A percentile compares a stretch with the other conserved stretches of the same genome.
phyloP scores from a whole-genome alignment of 2,797 vertebrate genomes.

The Spea hammondii region DNA sequence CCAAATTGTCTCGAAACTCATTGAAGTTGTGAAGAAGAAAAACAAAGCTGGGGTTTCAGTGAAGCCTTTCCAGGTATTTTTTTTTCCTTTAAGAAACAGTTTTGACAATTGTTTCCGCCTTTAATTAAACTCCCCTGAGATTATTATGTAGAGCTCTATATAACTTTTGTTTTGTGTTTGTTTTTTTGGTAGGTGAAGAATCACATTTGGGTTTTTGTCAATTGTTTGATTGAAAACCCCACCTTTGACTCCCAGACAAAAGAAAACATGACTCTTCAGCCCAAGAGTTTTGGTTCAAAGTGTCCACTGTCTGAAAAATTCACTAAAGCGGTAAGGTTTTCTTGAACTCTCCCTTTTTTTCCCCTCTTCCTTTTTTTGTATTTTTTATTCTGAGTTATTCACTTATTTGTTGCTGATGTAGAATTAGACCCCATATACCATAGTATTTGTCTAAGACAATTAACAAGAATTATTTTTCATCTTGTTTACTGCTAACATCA shows the following conservation, averaged over 20 bases:
- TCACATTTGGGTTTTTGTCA: constrained; percentile 89
- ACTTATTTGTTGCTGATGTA: neutral
- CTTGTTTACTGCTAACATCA: too few species aligned
- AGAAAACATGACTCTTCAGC: constrained; percentile 89
- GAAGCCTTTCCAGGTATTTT: constrained; percentile 84
- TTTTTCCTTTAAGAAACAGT: neutral
- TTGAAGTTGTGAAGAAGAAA: constrained; percentile 91
- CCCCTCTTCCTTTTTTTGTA: constrained; percentile 17
- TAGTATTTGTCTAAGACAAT: too few species aligned
- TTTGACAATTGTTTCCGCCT: too few species aligned
- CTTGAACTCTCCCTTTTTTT: neutral
- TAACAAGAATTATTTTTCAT: too few species aligned
- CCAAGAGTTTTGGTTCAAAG: constrained; percentile 88
- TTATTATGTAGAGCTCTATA: too few species aligned
- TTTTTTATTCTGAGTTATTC: neutral
- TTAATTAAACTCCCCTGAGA: too few species aligned
- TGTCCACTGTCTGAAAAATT: constrained; percentile 92
- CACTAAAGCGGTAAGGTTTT: constrained; percentile 84
- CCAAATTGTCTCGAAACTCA: constrained; percentile 85
- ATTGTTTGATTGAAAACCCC: constrained; percentile 87
- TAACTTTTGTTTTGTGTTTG: neutral
- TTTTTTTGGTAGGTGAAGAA: constrained; percentile 84
- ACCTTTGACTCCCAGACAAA: constrained; percentile 90
- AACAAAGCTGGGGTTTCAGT: constrained; percentile 89
- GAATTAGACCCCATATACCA: too few species aligned